Percentiles rank a stretch among this genome's conserved stretches.
Conservation (phyloP, 92 coral and sea anemone genomes). For the Heteractis magnifica region DNA sequence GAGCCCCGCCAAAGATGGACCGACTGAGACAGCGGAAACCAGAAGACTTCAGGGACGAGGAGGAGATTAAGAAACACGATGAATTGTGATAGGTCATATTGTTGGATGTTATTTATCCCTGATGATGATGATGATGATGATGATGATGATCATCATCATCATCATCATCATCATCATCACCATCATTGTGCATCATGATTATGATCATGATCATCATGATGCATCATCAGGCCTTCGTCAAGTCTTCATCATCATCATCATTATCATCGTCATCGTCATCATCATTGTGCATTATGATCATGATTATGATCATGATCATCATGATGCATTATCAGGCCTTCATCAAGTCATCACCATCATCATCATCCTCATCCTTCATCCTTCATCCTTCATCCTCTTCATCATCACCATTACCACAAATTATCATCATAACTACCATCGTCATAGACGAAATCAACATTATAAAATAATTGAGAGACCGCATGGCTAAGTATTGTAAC, state of each 20-base stretch:
- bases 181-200: neutral
- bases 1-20: neutral
- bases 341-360: neutral
- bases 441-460: too few species aligned
- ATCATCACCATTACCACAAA: too few species aligned
- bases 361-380: neutral
- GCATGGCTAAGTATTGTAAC: too few species aligned
- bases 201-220: neutral
- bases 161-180: neutral
- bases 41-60: slow-evolving; percentile 33
- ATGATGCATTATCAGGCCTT: neutral
- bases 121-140: neutral
- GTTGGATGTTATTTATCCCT: neutral
- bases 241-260: neutral
- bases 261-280: neutral
- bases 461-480: too few species aligned
- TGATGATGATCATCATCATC: neutral
- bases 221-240: neutral
- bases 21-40: slow-evolving; percentile 31
- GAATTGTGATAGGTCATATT: slow-evolving; percentile 1
- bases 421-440: too few species aligned
- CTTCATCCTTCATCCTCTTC: too few species aligned
- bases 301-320: neutral
- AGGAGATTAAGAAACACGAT: slow-evolving; percentile 23
- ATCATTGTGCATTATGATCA: neutral